Percentiles rank a stretch among this genome's conserved stretches.
phyloP scores from a whole-genome alignment of 2,888 invertebrate genomes.

The Epistrophella euchroma region DNA sequence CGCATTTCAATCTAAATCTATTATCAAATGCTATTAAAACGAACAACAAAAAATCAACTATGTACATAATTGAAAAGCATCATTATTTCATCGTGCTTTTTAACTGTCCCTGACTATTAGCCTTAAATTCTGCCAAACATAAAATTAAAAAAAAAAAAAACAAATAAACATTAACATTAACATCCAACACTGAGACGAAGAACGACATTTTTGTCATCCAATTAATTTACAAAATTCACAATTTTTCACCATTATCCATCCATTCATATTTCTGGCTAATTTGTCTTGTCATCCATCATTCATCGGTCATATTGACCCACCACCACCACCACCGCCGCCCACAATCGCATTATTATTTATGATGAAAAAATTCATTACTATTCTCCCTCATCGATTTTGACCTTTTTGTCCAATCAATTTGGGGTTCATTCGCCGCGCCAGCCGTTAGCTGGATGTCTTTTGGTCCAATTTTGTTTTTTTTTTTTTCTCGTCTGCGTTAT shows the following conservation, averaged over 20 bases:
- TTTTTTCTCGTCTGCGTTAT: constrained; percentile 20
- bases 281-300: constrained; percentile 34
- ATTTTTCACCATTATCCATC: constrained; percentile 12
- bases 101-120: neutral
- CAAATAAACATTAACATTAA: neutral
- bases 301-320: constrained; percentile 12
- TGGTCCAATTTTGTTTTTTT: constrained; percentile 23
- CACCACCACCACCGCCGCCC: neutral
- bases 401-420: constrained; percentile 60
- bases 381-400: constrained; percentile 55
- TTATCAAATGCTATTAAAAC: constrained; percentile 15
- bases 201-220: constrained; percentile 22
- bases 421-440: constrained; percentile 36
- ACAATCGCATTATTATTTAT: constrained; percentile 6
- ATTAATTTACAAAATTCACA: constrained; percentile 49
- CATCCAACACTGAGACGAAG: neutral
- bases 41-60: neutral
- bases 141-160: too few relatives aligned
- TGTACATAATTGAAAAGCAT: neutral
- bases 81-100: neutral
- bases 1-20: neutral
- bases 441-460: constrained; percentile 5
- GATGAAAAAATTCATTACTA: constrained; percentile 29
- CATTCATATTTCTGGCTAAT: constrained; percentile 17
- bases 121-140: neutral